Evolutionary conservation across 2,888 invertebrate genomes (phyloP).

Genomic region (Stomorhina lunata): DNA sequence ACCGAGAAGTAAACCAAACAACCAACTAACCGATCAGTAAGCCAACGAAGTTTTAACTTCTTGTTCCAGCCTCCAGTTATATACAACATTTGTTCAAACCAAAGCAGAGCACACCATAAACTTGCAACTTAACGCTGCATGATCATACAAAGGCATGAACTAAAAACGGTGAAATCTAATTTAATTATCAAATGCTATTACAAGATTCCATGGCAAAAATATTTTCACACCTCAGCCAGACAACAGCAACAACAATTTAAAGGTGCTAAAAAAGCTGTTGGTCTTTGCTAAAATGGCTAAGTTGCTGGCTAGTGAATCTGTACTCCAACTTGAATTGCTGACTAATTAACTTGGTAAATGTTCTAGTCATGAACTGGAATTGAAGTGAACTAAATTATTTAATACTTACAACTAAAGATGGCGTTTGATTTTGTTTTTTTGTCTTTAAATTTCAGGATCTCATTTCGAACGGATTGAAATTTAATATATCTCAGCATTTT

Average conservation of each 20-base stretch:
- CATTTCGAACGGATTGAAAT: too few species aligned
- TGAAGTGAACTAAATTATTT: too few species aligned
- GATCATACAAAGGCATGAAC: constrained; percentile 43
- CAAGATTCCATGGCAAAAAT: constrained; percentile 66
- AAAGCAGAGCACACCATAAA: constrained; percentile 6
- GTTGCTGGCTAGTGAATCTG: not conserved
- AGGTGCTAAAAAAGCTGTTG: too few species aligned
- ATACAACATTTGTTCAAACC: not conserved
- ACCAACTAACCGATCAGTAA: not conserved
- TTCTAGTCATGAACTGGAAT: constrained; percentile 47
- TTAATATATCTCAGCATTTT: too few species aligned
- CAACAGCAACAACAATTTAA: constrained; percentile 33
- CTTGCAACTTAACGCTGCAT: constrained; percentile 47
- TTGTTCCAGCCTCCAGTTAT: too few species aligned
- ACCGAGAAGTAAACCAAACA: not conserved
- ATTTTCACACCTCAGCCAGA: constrained; percentile 66
- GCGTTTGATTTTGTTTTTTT: too few species aligned
- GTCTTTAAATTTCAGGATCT: too few species aligned
- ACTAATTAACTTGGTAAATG: constrained; percentile 56
- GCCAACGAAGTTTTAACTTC: too few species aligned
- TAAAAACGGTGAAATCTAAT: constrained; percentile 67
- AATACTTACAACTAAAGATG: too few species aligned
- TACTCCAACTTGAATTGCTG: constrained; percentile 12
- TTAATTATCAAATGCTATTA: constrained; percentile 67
- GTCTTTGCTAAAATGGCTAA: too few species aligned